phyloP scores from a whole-genome alignment of 2,888 invertebrate species.

The Liposcelis brunnea region DNA sequence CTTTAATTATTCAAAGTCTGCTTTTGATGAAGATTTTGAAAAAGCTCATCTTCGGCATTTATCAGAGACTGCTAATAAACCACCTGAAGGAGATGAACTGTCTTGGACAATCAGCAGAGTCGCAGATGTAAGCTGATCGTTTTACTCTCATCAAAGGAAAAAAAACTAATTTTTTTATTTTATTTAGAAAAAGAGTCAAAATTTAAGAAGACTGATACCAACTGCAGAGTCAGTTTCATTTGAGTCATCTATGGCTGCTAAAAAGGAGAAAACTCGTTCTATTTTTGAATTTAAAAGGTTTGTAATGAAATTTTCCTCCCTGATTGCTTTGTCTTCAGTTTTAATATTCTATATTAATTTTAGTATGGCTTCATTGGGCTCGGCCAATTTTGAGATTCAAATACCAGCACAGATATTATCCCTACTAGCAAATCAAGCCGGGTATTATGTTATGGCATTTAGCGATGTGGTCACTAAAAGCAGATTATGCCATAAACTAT shows the following conservation, averaged over 20 bases:
- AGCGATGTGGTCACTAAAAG: conserved; percentile 23
- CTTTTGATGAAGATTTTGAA: conserved; percentile 21
- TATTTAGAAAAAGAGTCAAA: too few species aligned
- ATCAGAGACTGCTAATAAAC: background rate
- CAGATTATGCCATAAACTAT: conserved; percentile 24
- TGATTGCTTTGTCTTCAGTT: background rate
- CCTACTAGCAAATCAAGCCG: conserved; percentile 22
- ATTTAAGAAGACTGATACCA: too few species aligned
- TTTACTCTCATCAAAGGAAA: too few species aligned
- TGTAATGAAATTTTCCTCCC: background rate
- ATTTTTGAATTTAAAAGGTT: conserved; percentile 23
- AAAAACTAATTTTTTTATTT: too few species aligned
- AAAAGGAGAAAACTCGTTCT: conserved; percentile 20
- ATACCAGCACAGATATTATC: conserved; percentile 24
- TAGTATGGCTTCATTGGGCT: too few species aligned
- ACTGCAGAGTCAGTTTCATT: conserved; percentile 9
- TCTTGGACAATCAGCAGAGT: background rate
- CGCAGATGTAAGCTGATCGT: background rate
- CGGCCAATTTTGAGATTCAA: conserved; percentile 20
- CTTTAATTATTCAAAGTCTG: conserved; percentile 12
- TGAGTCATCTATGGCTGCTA: conserved; percentile 18
- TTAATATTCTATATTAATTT: conserved; percentile 3
- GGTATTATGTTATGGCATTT: conserved; percentile 25
- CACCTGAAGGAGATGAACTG: background rate
- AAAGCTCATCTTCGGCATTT: conserved; percentile 18